Evolutionary conservation across 1,140 invertebrate genomes (phyloP), one percentile per base, ranked within the genome.

Genomic region (Zaprionus ornatus): DNA sequence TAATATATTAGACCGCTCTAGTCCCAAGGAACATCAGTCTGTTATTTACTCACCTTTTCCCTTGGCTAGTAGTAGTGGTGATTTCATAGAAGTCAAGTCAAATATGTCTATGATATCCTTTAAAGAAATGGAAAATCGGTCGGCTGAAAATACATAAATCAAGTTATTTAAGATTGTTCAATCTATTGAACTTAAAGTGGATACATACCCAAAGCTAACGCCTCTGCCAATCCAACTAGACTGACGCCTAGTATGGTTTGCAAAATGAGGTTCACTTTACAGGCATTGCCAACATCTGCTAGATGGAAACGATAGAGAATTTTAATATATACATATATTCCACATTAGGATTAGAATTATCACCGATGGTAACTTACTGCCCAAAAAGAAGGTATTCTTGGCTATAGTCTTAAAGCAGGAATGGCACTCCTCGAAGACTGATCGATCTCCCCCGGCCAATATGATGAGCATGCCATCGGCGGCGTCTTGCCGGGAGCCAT

Each of bases 221-320:
- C 97, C 93, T 99, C 98, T 0, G 98, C 96, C 42, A 99, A 93
- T 9, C 97, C 97, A 2, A 97, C 97, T 74, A 99, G 93, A 35
- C 97, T 95, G 21, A 98, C 96, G 2, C 98, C 98, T 87, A 96
- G 94, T 91, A 98, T 96, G 79, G 98, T 94, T 86, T 98, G 97
- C 74, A 99, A 94, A 57, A 99, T 97, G 5, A 99, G 94, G 93
- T 98, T 99, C 96, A 99, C 98, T 93, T 98, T 98, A 29, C 97
- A 96, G 35, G 98, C 98, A 92, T 97, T 97, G 23, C 98, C 98
- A 74, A 98, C 97, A 83, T 98, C 97, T 79, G 97, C 96, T 96
- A 54, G 92, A 80, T 68, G 45, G 60, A 29, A 85, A 82, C 69
- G 76, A 74, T 23, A 7, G 23, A 42, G 29, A 61, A 66, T 37